Evolutionary conservation across 2,888 invertebrate genomes (phyloP).

Genomic region (Dryococelus australis): DNA sequence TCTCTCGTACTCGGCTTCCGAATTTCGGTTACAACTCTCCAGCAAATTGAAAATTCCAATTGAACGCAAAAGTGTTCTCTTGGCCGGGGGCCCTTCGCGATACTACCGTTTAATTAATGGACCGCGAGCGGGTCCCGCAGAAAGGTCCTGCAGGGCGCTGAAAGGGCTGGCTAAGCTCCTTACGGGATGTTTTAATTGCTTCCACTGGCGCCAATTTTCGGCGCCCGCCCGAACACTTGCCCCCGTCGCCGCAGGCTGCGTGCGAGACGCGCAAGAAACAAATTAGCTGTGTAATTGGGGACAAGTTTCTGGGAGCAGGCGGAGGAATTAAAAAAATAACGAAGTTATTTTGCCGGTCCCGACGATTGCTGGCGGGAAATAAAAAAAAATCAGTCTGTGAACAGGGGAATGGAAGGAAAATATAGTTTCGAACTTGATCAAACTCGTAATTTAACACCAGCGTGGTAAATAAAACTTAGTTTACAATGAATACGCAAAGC

Average conservation of each 20-base stretch:
- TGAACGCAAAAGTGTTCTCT: neutral
- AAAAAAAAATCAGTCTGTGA: neutral
- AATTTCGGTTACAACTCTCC: neutral
- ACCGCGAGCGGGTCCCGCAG: neutral
- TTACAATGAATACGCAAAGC: no score
- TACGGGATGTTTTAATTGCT: neutral
- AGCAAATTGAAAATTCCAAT: neutral
- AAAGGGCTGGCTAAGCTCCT: neutral
- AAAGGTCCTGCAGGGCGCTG: no score
- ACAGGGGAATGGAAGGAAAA: neutral
- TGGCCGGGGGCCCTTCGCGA: no score
- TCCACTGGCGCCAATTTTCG: neutral
- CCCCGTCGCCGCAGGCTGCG: neutral
- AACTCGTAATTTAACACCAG: neutral
- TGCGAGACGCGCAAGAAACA: neutral
- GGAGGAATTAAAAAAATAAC: neutral
- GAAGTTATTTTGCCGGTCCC: neutral
- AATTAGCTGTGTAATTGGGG: constrained; percentile 2
- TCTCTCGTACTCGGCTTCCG: neutral
- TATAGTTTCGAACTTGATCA: neutral
- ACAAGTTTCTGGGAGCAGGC: neutral
- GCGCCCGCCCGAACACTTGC: neutral
- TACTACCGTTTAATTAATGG: neutral
- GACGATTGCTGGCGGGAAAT: no score
- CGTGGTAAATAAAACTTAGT: no score